Evolutionary conservation across 1,140 invertebrate species (phyloP).

Genomic region (Brachystomella parvula): DNA sequence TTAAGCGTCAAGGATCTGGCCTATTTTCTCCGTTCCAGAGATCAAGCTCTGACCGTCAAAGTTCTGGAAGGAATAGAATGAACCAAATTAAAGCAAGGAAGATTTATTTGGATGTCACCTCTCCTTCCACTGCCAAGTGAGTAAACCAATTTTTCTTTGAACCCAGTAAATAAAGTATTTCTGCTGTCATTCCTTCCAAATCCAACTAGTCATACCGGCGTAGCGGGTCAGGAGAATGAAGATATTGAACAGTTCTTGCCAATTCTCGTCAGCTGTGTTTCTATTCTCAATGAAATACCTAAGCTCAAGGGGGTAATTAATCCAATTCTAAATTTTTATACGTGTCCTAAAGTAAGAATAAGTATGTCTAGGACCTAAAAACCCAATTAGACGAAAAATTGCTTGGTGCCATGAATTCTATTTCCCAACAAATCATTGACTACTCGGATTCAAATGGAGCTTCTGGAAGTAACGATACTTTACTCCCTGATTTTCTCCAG

Average conservation of each 20-base stretch:
- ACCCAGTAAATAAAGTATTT: slow-evolving; percentile 1
- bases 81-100: slow-evolving; percentile 34
- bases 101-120: slow-evolving; percentile 29
- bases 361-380: slow-evolving; percentile 57
- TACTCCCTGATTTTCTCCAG: slow-evolving; percentile 37
- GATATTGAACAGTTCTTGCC: slow-evolving; percentile 64
- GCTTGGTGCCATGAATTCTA: slow-evolving; percentile 62
- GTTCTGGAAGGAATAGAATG: slow-evolving; percentile 36
- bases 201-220: neutral
- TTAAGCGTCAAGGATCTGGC: slow-evolving; percentile 55
- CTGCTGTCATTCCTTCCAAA: too few species aligned
- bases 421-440: slow-evolving; percentile 65
- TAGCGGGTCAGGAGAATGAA: slow-evolving; percentile 2
- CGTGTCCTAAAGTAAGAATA: neutral
- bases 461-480: slow-evolving; percentile 29
- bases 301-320: slow-evolving; percentile 66
- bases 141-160: neutral
- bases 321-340: slow-evolving; percentile 3
- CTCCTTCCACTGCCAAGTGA: neutral
- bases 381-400: slow-evolving; percentile 71
- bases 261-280: slow-evolving; percentile 76
- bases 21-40: slow-evolving; percentile 42
- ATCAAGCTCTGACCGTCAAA: slow-evolving; percentile 39
- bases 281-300: slow-evolving; percentile 71
- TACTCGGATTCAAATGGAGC: slow-evolving; percentile 41